Evolutionary conservation across 2,113 vertebrate species (phyloP).

Genomic region (Odocoileus hemionus): DNA sequence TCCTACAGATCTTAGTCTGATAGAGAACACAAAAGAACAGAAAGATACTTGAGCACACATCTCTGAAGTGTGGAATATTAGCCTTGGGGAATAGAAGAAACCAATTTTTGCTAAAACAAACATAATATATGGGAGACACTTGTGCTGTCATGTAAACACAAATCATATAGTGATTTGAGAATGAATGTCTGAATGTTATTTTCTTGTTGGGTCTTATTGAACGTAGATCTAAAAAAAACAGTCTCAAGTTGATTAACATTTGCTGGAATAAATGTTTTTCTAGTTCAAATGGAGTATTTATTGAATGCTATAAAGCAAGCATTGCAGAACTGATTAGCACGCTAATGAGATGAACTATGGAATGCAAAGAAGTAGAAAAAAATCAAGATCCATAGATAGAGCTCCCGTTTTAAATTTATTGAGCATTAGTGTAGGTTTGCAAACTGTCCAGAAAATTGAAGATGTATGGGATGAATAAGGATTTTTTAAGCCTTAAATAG

Average conservation of each 20-base stretch:
- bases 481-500: not conserved
- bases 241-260: slow-evolving; percentile 26
- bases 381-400: not conserved
- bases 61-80: not conserved
- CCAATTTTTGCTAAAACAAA: not conserved
- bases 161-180: slow-evolving; percentile 32
- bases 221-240: not conserved
- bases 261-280: not conserved
- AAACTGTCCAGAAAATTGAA: not conserved
- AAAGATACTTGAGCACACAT: not conserved
- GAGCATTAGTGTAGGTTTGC: not conserved
- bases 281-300: not conserved
- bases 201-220: not conserved
- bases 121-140: not conserved
- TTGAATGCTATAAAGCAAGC: not conserved
- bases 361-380: not conserved
- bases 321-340: slow-evolving; percentile 27
- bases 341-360: slow-evolving; percentile 14
- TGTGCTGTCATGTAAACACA: not conserved
- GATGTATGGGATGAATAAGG: not conserved
- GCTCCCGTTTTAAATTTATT: not conserved
- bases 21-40: not conserved
- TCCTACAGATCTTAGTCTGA: slow-evolving; percentile 1
- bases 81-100: not conserved
- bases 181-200: not conserved